Base-by-base conservation (phyloP, 2,888 invertebrate genomes). In the Meganola albula region DNA sequence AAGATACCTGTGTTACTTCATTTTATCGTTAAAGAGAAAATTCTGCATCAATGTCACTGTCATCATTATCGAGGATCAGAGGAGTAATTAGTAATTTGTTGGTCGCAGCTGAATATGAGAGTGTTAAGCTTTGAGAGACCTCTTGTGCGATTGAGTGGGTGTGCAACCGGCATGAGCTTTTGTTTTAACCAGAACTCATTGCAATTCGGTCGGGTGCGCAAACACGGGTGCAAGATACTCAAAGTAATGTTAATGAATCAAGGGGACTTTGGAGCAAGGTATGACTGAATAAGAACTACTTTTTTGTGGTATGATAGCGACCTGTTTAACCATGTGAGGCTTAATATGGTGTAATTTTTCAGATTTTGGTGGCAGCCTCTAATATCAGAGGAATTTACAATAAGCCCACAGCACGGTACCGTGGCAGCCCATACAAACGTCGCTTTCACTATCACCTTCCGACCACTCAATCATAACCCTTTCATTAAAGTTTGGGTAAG, bases 391-490 rank as follows among this genome's bases (percentile, higher is more conserved):
- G 86, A 89, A 48, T 92, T 91, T 57, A 78, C 73, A 4, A 89
- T 93, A 45, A 65, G 69, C 1, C 92, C 92, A 0, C 68, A 77
- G 46, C 78, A 87, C 33, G 93, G 92, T 3, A 89, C 88, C 48
- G 88, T 90, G 40, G 87, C 90, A 2, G 88, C 91, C 0, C 89
- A 88, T 16, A 88, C 88, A 44, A 88, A 89, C 43, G 87, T 91
- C 1, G 88, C 88, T 1, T 91, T 92, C 53, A 87, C 87, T 12
- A 87, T 92, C 18, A 86, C 79, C 12, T 92, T 90, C 61, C 86
- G 88, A 53, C 91, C 92, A 2, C 56, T 53, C 10, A 63, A 73
- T 16, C 65, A 86, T 24, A 77, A 86, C 44, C 82, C 85, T 0
- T 85, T 84, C 36, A 70, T 84, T 21, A 85, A 85, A 76, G 71